Evolutionary conservation across 2,888 invertebrate genomes (phyloP), one percentile per base, ranked within the genome.

Genomic region (Geotrupes spiniger): DNA sequence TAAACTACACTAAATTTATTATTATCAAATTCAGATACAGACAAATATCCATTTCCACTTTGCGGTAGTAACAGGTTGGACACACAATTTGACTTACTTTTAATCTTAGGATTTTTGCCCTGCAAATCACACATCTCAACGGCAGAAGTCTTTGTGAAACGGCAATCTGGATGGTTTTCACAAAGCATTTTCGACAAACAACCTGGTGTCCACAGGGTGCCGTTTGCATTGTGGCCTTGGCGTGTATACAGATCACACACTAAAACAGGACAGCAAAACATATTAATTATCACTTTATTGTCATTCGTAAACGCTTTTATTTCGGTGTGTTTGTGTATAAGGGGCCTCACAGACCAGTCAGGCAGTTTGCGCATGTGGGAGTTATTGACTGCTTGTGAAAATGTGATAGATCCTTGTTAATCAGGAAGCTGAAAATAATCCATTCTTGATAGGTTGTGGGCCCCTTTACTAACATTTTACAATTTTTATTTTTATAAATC

Each of bases 161-260:
- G 0, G 96, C 95, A 81, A 93, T 92, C 78, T 96, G 96, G 68
- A 97, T 96, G 60, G 96, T 97, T 78, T 94, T 95, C 59, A 97
- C 94, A 77, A 97, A 96, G 75, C 96, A 97, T 44, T 88, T 84
- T 50, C 95, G 85, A 76, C 96, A 97, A 52, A 96, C 93, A 54
- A 96, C 96, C 56, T 92, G 87, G 76, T 97, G 96, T 29, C 94
- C 94, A 73, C 93, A 93, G 0, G 96, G 96, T 64, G 91, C 91
- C 21, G 96, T 96, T 76, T 95, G 94, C 95, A 96, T 96, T 43
- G 93, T 94, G 43, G 96, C 95, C 65, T 92, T 90, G 45, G 95
- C 93, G 74, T 91, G 91, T 68, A 95, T 92, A 74, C 96, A 97
- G 67, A 95, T 93, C 50, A 95, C 95, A 72, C 95, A 96, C 89